These are phyloP conservation scores for Aphaenogaster floridana DNA, from an alignment of 1,140 invertebrate genomes.

Conservation along the genomic window DNA sequence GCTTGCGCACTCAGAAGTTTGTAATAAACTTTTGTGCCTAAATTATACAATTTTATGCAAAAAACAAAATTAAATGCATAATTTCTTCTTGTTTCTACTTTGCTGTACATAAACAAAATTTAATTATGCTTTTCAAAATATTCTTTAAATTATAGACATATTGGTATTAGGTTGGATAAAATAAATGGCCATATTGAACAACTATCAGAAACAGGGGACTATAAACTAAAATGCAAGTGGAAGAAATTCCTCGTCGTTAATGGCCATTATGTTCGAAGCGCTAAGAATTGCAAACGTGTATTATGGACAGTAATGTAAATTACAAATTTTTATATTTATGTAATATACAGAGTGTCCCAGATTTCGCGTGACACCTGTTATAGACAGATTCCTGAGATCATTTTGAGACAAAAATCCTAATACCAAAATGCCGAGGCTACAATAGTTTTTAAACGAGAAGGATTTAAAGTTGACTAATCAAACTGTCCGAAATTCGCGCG, in stretches of 20 bases:
- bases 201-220: neutral
- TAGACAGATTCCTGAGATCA: no score
- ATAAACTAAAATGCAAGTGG: neutral
- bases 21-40: neutral
- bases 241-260: neutral
- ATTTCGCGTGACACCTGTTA: no score
- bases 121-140: neutral
- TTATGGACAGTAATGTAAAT: slow-evolving; percentile 28
- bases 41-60: neutral
- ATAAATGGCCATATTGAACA: neutral
- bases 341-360: no score
- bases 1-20: neutral
- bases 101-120: neutral
- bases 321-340: neutral
- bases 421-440: no score
- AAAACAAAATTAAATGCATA: neutral
- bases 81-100: neutral
- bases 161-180: slow-evolving; percentile 1
- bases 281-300: neutral
- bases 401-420: no score
- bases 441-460: no score
- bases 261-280: neutral
- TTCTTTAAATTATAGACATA: slow-evolving; percentile 18
- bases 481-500: no score
- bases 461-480: no score